Evolutionary conservation across 2,113 vertebrate genomes (phyloP), one percentile per base, ranked within the genome.

Genomic region (Ursus arctos): DNA sequence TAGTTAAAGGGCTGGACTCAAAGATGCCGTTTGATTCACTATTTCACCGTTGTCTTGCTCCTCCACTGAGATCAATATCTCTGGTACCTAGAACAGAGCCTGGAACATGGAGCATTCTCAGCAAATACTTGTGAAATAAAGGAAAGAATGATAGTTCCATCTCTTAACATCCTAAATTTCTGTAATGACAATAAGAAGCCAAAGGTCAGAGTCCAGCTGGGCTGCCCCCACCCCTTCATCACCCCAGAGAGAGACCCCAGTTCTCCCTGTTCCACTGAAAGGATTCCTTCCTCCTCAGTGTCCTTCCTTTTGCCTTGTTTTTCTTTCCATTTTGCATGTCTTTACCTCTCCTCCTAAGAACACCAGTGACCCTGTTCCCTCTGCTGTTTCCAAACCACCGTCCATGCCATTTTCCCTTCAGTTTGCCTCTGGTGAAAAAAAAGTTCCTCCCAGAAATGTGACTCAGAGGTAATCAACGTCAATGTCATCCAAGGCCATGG

Each of bases 401-500:
- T 69, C 90, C 90, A 33, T 28, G 97, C 86, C 82, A 83, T 97
- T 98, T 97, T 97, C 96, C 96, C 83, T 36, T 96, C 80, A 59
- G 33, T 93, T 95, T 96, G 94, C 76, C 83, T 96, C 90, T 96
- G 40, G 28, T 81, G 21, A 12, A 74, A 94, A 87, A 91, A 90
- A 81, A 97, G 91, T 81, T 96, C 86, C 96, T 94, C 87, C 95
- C 61, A 7, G 16, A 98, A 98, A 96, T 63, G 74, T 77, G 97
- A 98, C 59, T 98, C 71, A 95, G 91, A 51, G 16, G 90, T 98
- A 95, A 97, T 97, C 72, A 92, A 94, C 53, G 19, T 76, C 97
- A 98, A 98, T 98, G 98, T 98, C 98, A 98, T 98, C 97, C 97
- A 84, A 98, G 90, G 63, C 91, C 91, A 74, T 90, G 85, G 92